Base-by-base conservation (phyloP, 2,888 invertebrate genomes). In the Trichogramma evanescens region DNA sequence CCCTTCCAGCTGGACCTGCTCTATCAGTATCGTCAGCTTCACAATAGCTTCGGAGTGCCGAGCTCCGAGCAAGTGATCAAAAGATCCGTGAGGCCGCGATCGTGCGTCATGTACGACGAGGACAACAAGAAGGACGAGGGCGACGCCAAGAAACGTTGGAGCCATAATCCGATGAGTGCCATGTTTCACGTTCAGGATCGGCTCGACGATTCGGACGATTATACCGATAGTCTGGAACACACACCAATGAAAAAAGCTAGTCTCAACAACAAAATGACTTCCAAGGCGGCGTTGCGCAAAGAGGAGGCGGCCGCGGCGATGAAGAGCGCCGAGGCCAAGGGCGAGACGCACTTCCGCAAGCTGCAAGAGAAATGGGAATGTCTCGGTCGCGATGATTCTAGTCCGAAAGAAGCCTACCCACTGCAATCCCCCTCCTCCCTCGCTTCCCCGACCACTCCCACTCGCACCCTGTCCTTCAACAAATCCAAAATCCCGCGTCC, bases 1-100 rank as follows among this genome's bases (percentile, higher is more conserved):
- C 90, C 90, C 9, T 93, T 93, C 80, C 87, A 89, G 67, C 81
- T 93, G 66, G 92, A 93, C 76, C 82, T 91, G 64, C 82, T 91
- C 73, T 89, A 89, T 73, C 90, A 91, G 75, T 88, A 88, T 78
- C 83, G 88, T 53, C 86, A 88, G 73, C 80, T 90, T 45, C 89
- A 89, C 72, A 82, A 86, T 71, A 89, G 89, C 76, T 85, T 90
- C 73, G 87, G 88, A 73, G 82, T 84, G 69, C 85, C 68, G 66
- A 58, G 54, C 39, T 40, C 50, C 9, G 45, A 63, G 13, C 45
- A 61, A 6, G 40, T 39, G 56, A 76, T 74, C 69, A 74, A 75
- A 8, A 67, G 83, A 66, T 84, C 83, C 74, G 81, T 82, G 68
- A 80, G 89, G 65, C 89, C 89, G 3, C 81, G 87, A 56, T 89